Base-by-base conservation (phyloP, 2,797 vertebrate genomes). In the Alca torda region DNA sequence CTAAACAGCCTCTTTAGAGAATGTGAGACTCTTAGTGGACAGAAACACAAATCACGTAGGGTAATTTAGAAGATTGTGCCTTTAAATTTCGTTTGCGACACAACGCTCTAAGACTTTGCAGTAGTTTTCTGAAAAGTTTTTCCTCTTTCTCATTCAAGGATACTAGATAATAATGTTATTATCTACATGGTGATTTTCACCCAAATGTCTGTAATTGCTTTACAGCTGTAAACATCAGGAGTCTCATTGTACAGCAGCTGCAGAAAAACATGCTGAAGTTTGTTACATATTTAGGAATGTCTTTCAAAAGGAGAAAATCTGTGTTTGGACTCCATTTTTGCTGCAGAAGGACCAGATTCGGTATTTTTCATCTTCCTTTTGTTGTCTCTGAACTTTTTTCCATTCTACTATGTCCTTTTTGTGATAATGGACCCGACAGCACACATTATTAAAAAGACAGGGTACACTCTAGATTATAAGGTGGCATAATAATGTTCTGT, bases 221-320 rank as follows among this genome's bases (percentile, higher is more conserved):
- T 91, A 78, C 57, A 88, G 33, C 61, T 93, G 74, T 95, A 95
- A 93, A 91, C 19, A 92, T 81, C 81, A 96, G 89, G 68, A 87
- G 30, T 89, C 26, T 87, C 60, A 51, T 54, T 94, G 64, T 80
- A 86, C 4, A 72, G 72, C 75, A 93, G 70, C 79, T 94, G 80
- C 59, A 94, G 82, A 73, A 92, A 80, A 91, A 75, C 18, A 73
- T 43, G 26, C 21, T 76, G 37, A 51, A 46, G 26, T 83, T 87
- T 43, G 50, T 54, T 84, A 82, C 3, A 4, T 81, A 51, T 61
- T 94, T 76, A 75, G n/a, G 64, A 81, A 57, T 93, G 63, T 41
- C 35, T 96, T 65, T 48, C n/a, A 82, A 82, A 87, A 81, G 26
- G 25, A 37, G 90, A 78, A 75, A 56, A 25, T 45, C 37, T 57